Evolutionary conservation across 2,113 vertebrate genomes (phyloP), one percentile per base, ranked within the genome.

Genomic region (Lepus timidus): DNA sequence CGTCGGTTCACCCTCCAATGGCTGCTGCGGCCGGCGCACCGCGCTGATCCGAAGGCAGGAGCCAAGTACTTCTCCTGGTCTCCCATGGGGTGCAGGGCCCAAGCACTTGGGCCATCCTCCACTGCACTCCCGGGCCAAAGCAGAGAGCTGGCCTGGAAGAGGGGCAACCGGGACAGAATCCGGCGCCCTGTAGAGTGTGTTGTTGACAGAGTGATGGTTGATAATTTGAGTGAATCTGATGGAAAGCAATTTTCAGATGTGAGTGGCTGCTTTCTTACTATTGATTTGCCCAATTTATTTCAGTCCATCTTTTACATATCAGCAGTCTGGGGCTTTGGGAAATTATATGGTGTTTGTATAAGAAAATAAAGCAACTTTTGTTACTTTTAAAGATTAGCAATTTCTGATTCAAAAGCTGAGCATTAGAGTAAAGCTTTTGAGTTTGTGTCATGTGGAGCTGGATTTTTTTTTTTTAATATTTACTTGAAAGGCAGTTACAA

Each of bases 331-430:
- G 44, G 10, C 62, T 31, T 88, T 78, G 4, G 51, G 65, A 92
- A 93, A 83, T 85, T 36, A 65, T 80, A 33, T 3, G 39, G 7
- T 96, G 65, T 86, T 91, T 62, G 68, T 81, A 31, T 78, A 76
- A 51, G 33, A 93, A 91, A 95, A 87, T 90, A 78, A 91, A 91
- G 55, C 44, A 70, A 33, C 87, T 94, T 81, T 23, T 88, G 0
- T 88, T 84, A 79, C 55, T 13, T 92, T 82, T 78, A 39, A 16
- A 70, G 29, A 55, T 29, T 70, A 90, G 55, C 82, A 75, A 91
- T 76, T 96, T 93, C 44, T 7, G 70, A 13, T 81, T 74, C 10
- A 92, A 70, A 92, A 91, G 70, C 23, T 62, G 33, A 87, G 33
- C 79, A 31, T 65, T 81, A n/a, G 23, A 55, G 1, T 95, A 81